Evolutionary conservation across 2,113 vertebrate genomes (phyloP).

Genomic region (Zapus hudsonius): DNA sequence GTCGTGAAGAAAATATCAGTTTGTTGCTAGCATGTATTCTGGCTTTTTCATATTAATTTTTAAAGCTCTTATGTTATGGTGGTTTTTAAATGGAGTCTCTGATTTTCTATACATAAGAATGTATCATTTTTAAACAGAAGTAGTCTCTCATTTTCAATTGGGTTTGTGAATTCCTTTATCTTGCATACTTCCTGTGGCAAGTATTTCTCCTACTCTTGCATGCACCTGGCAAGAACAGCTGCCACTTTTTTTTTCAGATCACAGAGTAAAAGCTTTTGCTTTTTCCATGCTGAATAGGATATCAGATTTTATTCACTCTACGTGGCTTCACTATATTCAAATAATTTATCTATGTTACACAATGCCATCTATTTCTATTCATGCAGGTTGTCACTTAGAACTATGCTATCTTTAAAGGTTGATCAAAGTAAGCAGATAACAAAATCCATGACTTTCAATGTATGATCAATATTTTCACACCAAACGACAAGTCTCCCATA

Average conservation of each 20-base stretch:
- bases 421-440: slow-evolving; percentile 84
- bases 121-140: background rate
- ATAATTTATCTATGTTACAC: background rate
- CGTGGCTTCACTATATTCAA: background rate
- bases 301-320: background rate
- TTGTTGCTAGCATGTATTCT: background rate
- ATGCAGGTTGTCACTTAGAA: slow-evolving; percentile 86
- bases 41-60: background rate
- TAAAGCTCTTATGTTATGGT: background rate
- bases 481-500: slow-evolving; percentile 87
- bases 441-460: slow-evolving; percentile 81
- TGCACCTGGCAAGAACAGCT: background rate
- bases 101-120: background rate
- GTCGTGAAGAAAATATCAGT: no score
- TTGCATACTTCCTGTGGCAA: background rate
- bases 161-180: background rate
- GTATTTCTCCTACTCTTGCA: background rate
- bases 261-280: background rate
- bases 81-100: background rate
- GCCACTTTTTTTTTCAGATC: background rate
- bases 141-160: background rate
- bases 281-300: background rate
- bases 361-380: slow-evolving; percentile 87
- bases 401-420: slow-evolving; percentile 86
- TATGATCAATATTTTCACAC: slow-evolving; percentile 85